Evolutionary conservation across 2,888 invertebrate genomes (phyloP), one percentile per base, ranked within the genome.

Genomic region (Drosophila yooni): DNA sequence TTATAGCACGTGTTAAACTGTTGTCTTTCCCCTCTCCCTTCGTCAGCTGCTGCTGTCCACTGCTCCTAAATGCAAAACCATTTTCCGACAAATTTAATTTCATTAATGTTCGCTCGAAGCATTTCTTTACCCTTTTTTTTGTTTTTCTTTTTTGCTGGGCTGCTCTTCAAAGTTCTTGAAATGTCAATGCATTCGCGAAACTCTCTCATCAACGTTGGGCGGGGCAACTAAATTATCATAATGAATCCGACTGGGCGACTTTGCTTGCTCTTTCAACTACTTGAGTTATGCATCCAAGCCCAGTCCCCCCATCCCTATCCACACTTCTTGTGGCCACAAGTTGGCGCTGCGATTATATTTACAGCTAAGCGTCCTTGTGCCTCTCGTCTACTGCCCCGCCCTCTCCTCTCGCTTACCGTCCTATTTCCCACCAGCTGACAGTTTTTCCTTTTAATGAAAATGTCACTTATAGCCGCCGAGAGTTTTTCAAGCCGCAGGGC

Each of bases 191-290:
- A 78, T 74, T 81, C 67, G 78, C 74, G 51, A 34, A 64, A 46
- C 59, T 72, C 60, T 67, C 54, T 57, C 46, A 38, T 70, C 67
- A 61, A 43, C 74, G 51, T 50, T 33, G 61, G n/a, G 40, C 29
- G 29, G 46, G 67, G 68, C 82, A 85, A 86, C 90, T 83, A 86
- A 88, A 88, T 88, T 88, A 88, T 88, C 90, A 88, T 88, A 88
- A 88, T 88, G 87, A 88, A 89, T 86, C 87, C 85, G 84, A 78
- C 83, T 73, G 81, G 83, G 57, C 74, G 84, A 73, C 76, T 81
- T 77, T 81, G 72, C 81, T 70, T 81, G 72, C 81, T 70, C 81
- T 69, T 81, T 60, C 82, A 79, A 89, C 89, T 89, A 85, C 85
- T 85, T 85, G 85, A 85, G 85, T 76, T 86, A 53, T 63, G 64